Evolutionary conservation across 1,140 invertebrate species (phyloP).

Genomic region (Drosophila sucinea): DNA sequence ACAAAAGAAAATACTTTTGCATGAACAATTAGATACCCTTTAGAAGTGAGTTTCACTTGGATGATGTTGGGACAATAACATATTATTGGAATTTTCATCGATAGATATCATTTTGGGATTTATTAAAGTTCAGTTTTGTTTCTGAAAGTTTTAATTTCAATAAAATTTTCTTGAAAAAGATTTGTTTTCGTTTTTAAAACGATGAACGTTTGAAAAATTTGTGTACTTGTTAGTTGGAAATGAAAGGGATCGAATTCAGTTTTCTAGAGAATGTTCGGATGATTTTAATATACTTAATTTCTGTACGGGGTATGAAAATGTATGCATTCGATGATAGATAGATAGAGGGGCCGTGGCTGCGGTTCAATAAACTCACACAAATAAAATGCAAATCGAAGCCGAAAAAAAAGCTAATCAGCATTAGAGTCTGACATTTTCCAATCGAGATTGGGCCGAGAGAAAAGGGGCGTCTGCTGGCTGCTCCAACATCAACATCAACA

Average conservation of each 20-base stretch:
- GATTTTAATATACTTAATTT: background rate
- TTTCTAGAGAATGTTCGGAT: no score
- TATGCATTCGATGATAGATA: background rate
- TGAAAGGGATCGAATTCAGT: no score
- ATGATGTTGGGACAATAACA: no score
- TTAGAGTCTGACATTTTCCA: constrained; percentile 27
- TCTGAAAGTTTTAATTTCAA: constrained; percentile 13
- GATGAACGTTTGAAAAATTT: no score
- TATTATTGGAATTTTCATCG: no score
- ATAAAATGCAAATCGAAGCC: constrained; percentile 49
- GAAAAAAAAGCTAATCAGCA: constrained; percentile 40
- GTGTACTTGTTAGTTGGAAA: no score
- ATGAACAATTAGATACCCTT: background rate
- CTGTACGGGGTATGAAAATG: background rate
- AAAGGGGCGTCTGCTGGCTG: background rate
- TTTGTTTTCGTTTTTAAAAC: no score
- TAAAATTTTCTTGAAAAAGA: constrained; percentile 54
- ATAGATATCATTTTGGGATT: no score
- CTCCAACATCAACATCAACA: constrained; percentile 18
- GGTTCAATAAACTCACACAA: constrained; percentile 71
- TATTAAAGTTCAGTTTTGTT: no score
- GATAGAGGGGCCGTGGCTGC: constrained; percentile 19
- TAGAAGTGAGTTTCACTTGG: background rate
- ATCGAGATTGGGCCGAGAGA: background rate
- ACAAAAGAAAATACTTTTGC: constrained; percentile 6